Evolutionary conservation across 2,888 invertebrate genomes (phyloP).

Genomic region (Iphiclides podalirius): DNA sequence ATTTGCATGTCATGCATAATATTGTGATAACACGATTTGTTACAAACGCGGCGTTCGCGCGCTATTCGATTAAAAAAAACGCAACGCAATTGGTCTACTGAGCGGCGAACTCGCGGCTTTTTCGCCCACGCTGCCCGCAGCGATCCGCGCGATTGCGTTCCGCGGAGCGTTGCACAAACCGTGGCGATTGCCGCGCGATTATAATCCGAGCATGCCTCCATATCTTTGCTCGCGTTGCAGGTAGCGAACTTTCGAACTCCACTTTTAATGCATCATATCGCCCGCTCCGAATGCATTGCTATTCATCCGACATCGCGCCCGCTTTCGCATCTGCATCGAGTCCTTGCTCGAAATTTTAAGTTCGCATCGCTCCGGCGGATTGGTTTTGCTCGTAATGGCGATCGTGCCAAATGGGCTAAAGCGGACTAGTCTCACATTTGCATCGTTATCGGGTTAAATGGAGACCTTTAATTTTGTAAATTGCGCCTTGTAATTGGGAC

Average conservation of each 20-base stretch:
- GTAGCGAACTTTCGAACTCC: slow-evolving; percentile 63
- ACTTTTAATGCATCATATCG: slow-evolving; percentile 42
- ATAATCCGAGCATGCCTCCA: slow-evolving; percentile 66
- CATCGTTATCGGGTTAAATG: slow-evolving; percentile 10
- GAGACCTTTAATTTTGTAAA: slow-evolving; percentile 37
- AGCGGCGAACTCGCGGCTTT: not conserved
- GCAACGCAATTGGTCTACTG: too few species aligned
- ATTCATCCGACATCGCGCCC: slow-evolving; percentile 20
- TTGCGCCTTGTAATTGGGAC: slow-evolving; percentile 54
- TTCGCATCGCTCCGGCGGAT: not conserved
- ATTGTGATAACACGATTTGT: slow-evolving; percentile 18
- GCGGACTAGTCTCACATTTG: slow-evolving; percentile 3
- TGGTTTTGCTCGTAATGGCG: not conserved
- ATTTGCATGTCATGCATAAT: slow-evolving; percentile 11
- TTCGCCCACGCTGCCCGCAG: too few species aligned
- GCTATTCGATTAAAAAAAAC: slow-evolving; percentile 5
- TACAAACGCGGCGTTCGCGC: slow-evolving; percentile 3
- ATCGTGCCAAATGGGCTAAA: not conserved
- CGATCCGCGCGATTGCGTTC: too few species aligned
- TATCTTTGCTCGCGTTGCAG: slow-evolving; percentile 55
- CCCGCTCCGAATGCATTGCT: slow-evolving; percentile 24
- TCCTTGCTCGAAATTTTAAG: not conserved
- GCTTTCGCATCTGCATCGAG: slow-evolving; percentile 1
- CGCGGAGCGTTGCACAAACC: slow-evolving; percentile 67
- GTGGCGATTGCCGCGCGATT: slow-evolving; percentile 57